Conservation (phyloP, 1,140 invertebrate species). For the Pogonognathellus flavescens region DNA sequence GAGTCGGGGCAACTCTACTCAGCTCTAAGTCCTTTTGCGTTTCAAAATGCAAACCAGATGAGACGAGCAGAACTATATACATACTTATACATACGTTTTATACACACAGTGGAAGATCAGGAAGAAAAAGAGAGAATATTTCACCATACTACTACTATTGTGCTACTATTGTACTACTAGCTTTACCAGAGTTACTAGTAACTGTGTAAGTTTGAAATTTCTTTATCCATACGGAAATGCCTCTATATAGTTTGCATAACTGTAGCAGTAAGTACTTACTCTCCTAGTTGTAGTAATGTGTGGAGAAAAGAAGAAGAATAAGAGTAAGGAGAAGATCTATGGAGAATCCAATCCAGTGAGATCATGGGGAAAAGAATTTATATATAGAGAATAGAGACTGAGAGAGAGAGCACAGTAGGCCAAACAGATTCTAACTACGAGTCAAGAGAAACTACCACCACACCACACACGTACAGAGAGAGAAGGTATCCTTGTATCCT, state of each 20-base stretch:
- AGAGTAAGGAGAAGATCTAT: conserved; percentile 18
- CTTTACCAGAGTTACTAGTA: not conserved
- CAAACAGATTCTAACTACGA: not conserved
- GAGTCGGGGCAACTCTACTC: not conserved
- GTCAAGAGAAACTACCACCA: too few species aligned
- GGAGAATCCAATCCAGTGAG: conserved; percentile 26
- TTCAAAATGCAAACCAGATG: conserved; percentile 43
- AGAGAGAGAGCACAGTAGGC: not conserved
- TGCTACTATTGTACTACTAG: too few species aligned
- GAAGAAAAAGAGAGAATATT: not conserved
- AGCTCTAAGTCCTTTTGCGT: not conserved
- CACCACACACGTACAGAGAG: too few species aligned
- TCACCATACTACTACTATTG: not conserved
- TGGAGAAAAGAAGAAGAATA: too few species aligned
- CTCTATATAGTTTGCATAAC: too few species aligned
- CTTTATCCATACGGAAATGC: not conserved
- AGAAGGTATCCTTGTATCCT: too few species aligned
- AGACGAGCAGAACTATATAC: not conserved
- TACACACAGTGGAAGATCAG: too few species aligned
- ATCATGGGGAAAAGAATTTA: conserved; percentile 9
- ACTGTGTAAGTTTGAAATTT: not conserved
- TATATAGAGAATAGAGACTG: not conserved
- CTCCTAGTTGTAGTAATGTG: too few species aligned
- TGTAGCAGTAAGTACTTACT: too few species aligned
- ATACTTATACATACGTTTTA: too few species aligned